Evolutionary conservation across 2,888 invertebrate genomes (phyloP), one percentile per base, ranked within the genome.

Genomic region (Mechanitis messenoides): DNA sequence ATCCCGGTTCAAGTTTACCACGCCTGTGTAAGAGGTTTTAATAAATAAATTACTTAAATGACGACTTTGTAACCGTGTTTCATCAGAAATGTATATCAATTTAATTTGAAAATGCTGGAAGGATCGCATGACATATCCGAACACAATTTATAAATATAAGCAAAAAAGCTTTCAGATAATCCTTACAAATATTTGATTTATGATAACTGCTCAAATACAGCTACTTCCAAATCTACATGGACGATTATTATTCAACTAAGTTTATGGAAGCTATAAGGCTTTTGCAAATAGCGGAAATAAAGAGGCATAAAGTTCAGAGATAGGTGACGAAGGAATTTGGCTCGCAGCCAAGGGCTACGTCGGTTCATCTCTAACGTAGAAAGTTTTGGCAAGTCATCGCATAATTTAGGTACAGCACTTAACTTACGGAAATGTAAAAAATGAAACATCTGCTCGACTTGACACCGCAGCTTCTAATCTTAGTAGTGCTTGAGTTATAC

Each of bases 241-340:
- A 9, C 58, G 57, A 59, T 59, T 58, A 59, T 64, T 58, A 61
- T 61, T 64, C 61, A 66, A 57, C 47, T 56, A 63, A 62, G 58
- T 58, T 60, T 58, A 61, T 54, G 61, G 55, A 50, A 53, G 61
- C 58, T 59, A 62, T 64, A 64, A 66, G 63, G 57, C 63, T 57
- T 63, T 63, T 58, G 55, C 64, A 55, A 61, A 57, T 55, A 60
- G 59, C 54, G 67, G 63, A 71, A 68, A 69, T 69, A 67, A 68
- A 70, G 63, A 66, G 67, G 62, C 66, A 65, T 69, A 69, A 70
- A 65, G 66, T 66, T 69, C 58, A 65, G 62, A 69, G 65, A 68
- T 68, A 68, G 67, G 67, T 67, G 67, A 67, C 67, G 65, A 54
- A 46, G 60, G 67, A 66, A 61, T 63, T 66, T 71, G 69, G 70